Conservation (phyloP, 2,113 vertebrate genomes). For the Bufo bufo region DNA sequence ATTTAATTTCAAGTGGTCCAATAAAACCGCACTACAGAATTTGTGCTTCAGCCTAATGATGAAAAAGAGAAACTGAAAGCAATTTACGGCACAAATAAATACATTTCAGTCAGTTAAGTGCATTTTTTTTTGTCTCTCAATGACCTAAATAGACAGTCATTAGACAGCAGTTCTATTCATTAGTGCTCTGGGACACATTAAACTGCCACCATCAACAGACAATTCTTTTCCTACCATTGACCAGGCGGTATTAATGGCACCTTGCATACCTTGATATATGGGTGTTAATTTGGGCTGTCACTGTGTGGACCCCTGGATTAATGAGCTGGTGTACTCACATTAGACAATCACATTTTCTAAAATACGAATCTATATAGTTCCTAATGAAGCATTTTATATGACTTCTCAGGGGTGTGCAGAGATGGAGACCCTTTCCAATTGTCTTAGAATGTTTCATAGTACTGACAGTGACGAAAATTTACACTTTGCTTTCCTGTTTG, state of each 20-base stretch:
- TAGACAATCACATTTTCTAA: constrained; percentile 47
- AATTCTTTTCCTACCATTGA: constrained; percentile 37
- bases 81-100: constrained; percentile 41
- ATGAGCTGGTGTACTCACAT: constrained; percentile 33
- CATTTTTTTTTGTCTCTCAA: constrained; percentile 36
- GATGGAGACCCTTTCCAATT: neutral
- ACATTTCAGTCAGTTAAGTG: constrained; percentile 30
- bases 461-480: neutral
- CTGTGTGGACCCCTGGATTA: constrained; percentile 42
- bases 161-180: constrained; percentile 49
- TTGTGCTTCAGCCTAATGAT: constrained; percentile 10
- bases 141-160: constrained; percentile 51
- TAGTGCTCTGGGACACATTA: constrained; percentile 48
- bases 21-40: neutral
- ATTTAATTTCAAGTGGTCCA: neutral
- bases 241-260: constrained; percentile 45
- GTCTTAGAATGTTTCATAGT: neutral
- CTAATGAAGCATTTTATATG: constrained; percentile 44
- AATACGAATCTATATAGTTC: constrained; percentile 43
- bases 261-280: constrained; percentile 56
- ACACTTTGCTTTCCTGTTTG: neutral
- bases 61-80: constrained; percentile 43
- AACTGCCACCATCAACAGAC: constrained; percentile 37
- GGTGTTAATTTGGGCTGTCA: constrained; percentile 51
- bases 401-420: neutral